phyloP scores from a whole-genome alignment of 2,888 invertebrate species.

The Liopterus haemorrhoidalis region DNA sequence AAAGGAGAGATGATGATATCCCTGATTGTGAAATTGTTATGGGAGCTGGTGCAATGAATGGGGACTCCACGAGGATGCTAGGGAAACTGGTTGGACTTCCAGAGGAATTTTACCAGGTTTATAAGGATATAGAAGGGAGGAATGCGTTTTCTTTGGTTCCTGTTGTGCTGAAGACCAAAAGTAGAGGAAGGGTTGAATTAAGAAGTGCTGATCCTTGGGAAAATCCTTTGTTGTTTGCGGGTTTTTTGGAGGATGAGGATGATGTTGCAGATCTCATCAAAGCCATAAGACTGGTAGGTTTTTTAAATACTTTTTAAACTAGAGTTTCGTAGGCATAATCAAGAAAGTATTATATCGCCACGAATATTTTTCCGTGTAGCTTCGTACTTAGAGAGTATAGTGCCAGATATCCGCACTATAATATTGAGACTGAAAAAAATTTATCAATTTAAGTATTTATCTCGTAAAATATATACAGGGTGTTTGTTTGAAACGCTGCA shows the following conservation, averaged over 20 bases:
- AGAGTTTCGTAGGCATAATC: no score
- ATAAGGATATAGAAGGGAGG: constrained; percentile 47
- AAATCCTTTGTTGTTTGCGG: constrained; percentile 72
- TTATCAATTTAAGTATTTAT: no score
- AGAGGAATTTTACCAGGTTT: constrained; percentile 54
- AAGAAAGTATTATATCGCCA: no score
- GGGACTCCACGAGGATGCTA: constrained; percentile 66
- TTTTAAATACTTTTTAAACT: no score
- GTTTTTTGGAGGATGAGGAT: constrained; percentile 67
- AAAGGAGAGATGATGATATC: constrained; percentile 48
- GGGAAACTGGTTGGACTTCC: constrained; percentile 60
- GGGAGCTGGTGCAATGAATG: constrained; percentile 68
- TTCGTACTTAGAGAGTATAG: no score
- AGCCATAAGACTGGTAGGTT: constrained; percentile 63
- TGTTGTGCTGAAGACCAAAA: constrained; percentile 66
- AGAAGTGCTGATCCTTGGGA: constrained; percentile 66
- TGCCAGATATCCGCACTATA: no score
- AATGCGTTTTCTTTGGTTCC: constrained; percentile 67
- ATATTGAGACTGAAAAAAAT: no score
- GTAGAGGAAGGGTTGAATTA: constrained; percentile 65
- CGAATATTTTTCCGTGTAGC: no score
- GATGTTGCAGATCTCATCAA: constrained; percentile 68
- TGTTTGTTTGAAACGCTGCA: no score
- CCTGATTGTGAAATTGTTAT: constrained; percentile 78
- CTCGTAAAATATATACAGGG: no score